Evolutionary conservation across 2,888 invertebrate species (phyloP), one percentile per base, ranked within the genome.

Genomic region (Eurytoma californica): DNA sequence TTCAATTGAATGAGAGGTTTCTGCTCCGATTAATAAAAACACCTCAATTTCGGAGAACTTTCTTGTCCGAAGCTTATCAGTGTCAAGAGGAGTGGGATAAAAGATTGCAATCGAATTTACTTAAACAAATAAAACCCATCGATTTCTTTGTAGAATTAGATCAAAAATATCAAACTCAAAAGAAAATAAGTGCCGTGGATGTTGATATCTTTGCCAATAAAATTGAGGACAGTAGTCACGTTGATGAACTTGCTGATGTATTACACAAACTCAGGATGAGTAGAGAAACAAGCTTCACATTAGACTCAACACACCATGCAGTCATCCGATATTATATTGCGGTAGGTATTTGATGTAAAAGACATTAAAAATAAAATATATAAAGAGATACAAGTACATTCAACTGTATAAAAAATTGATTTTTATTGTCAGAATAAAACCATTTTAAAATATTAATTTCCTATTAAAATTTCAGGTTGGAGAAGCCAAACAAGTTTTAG

Each of bases 251-350:
- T 12, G 92, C 94, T 82, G 95, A 95, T 87, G 88, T 96, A 18
- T 87, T 95, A 49, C 92, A 94, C 87, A 94, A 94, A 87, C 91
- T 97, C 75, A 91, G 97, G 79, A 91, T 94, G 81, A 94, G 95
- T 18, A 92, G 94, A 5, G 94, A 95, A 85, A 94, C 96, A 0
- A 90, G 93, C 0, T 93, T 94, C 81, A 94, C 94, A 2, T 90
- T 96, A 20, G 94, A 95, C 5, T 97, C 97, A 0, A 97, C 97
- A 3, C 92, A 94, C 83, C 95, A 97, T 91, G 97, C 97, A 16
- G 92, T 96, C 39, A 91, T 97, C 7, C 92, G 95, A 83, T 92
- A 92, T 84, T 92, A 92, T 77, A 84, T 94, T 5, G 55, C 20
- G 13, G 82, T 80, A 60, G 76, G 60, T 68, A 47, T 69, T 12